Evolutionary conservation across 2,797 vertebrate species (phyloP).

Genomic region (Clamator glandarius): DNA sequence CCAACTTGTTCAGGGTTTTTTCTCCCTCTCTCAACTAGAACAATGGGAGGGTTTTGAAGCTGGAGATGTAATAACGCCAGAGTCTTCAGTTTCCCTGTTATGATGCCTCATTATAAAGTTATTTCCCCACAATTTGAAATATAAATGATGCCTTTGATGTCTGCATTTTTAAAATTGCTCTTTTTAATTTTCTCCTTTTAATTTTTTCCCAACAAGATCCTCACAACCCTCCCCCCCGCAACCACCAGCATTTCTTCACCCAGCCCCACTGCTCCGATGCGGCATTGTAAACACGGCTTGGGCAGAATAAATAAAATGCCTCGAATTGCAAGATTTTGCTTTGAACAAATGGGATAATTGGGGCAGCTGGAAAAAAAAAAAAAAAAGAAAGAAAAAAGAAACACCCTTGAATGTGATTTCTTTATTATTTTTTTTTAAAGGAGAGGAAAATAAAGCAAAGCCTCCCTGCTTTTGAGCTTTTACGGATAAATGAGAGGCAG

Average conservation of each 20-base stretch:
- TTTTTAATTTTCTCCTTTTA: conserved; percentile 51
- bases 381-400: conserved; percentile 35
- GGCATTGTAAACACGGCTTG: conserved; percentile 60
- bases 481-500: background rate
- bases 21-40: conserved; percentile 60
- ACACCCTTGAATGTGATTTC: conserved; percentile 28
- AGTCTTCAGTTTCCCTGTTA: conserved; percentile 47
- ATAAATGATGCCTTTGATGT: conserved; percentile 75
- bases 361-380: conserved; percentile 51
- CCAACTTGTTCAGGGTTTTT: background rate
- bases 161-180: conserved; percentile 12
- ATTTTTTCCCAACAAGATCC: conserved; percentile 32
- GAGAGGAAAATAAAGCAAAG: background rate
- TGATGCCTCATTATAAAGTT: conserved; percentile 77
- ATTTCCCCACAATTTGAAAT: conserved; percentile 73
- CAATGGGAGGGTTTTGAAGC: conserved; percentile 73
- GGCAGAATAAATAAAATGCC: conserved; percentile 75
- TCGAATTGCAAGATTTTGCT: conserved; percentile 69
- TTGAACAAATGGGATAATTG: conserved; percentile 78
- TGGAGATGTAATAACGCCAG: conserved; percentile 32
- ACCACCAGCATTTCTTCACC: background rate
- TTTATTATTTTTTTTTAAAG: background rate
- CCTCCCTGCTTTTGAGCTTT: background rate
- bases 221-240: background rate
- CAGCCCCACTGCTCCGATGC: conserved; percentile 45